A percentile compares a stretch with the other conserved stretches of the same genome.
phyloP scores from a whole-genome alignment of 1,140 invertebrate species.

The Aphelenchoides fujianensis region DNA sequence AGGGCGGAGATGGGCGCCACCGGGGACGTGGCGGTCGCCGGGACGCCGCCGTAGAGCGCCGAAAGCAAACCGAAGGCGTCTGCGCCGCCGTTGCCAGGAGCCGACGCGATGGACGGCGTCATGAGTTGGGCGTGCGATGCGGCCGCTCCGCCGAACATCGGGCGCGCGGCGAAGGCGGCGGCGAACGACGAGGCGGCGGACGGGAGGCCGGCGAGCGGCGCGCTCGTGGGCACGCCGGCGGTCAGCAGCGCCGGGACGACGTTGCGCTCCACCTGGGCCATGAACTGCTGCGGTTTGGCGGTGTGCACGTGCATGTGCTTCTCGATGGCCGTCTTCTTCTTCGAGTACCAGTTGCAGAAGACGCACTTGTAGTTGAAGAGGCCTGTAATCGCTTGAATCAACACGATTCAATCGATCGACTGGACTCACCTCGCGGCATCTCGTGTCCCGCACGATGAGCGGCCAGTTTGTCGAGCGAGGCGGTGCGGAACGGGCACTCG shows the following conservation, averaged over 20 bases:
- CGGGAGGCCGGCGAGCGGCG: too few species aligned
- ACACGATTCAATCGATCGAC: background rate
- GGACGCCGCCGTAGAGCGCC: background rate
- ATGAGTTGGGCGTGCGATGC: background rate
- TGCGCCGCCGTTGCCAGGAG: background rate
- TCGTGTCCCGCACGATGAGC: constrained; percentile 30
- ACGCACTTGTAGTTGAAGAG: constrained; percentile 41
- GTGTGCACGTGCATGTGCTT: constrained; percentile 42
- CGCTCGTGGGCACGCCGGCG: background rate
- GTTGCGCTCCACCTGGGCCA: constrained; percentile 44
- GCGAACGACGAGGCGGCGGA: background rate
- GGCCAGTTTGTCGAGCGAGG: constrained; percentile 7
- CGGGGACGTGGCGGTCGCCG: background rate
- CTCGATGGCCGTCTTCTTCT: constrained; percentile 37
- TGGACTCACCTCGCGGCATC: constrained; percentile 16
- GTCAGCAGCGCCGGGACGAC: constrained; percentile 21
- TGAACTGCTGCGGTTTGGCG: constrained; percentile 33
- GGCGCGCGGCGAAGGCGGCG: background rate
- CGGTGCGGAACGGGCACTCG: constrained; percentile 22
- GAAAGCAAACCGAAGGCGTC: background rate
- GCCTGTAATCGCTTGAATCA: constrained; percentile 16
- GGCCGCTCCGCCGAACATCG: background rate
- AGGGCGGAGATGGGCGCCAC: background rate
- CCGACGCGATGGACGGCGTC: background rate
- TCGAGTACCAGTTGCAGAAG: constrained; percentile 45